Base-by-base conservation (phyloP, 2,888 invertebrate species). In the Melanostoma scalare region DNA sequence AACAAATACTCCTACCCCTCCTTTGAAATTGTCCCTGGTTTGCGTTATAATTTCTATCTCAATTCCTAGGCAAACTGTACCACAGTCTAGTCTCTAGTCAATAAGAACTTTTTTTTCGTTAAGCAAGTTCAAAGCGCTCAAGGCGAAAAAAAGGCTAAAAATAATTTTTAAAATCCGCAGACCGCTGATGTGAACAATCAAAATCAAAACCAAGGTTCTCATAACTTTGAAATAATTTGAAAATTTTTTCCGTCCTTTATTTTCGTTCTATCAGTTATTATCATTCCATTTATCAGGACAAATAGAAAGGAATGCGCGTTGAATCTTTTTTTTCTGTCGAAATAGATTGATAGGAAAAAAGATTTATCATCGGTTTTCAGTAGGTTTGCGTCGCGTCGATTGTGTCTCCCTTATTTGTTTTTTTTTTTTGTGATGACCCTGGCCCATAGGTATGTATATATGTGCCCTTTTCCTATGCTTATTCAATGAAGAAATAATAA, bases 341-440 rank as follows among this genome's bases (percentile, higher is more conserved):
- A 20, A 20, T n/a, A 42, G 40, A 9, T 9, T 30, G 30, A 31
- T 40, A 30, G 56, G 31, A 20, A 48, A 48, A 60, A 33, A n/a
- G 31, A 60, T 60, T 60, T 33, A 44, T 60, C 60, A 60, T 60
- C 8, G 44, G 6, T 60, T 44, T 60, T 58, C 3, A 60, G 60
- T 8, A 42, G 42, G 33, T 31, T 42, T 31, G 38, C 9, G 42
- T 6, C 42, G 38, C 9, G 42, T 6, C 42, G 36, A 42, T 33
- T 8, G 42, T n/a, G 3, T 31, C 20, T 20, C 20, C 20, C 20
- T 42, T 31, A 31, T 1, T 9, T n/a, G 30, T 2, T 31, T 42
- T 30, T 4, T 44, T 60, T 42, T 40, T 42, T n/a, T 3, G 9
- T 10, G 2, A 44, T 30, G 10, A 44, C 44, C 33, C 38, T 60